Evolutionary conservation across 2,797 vertebrate species (phyloP).

Genomic region (Rhabdophis nuchalis): DNA sequence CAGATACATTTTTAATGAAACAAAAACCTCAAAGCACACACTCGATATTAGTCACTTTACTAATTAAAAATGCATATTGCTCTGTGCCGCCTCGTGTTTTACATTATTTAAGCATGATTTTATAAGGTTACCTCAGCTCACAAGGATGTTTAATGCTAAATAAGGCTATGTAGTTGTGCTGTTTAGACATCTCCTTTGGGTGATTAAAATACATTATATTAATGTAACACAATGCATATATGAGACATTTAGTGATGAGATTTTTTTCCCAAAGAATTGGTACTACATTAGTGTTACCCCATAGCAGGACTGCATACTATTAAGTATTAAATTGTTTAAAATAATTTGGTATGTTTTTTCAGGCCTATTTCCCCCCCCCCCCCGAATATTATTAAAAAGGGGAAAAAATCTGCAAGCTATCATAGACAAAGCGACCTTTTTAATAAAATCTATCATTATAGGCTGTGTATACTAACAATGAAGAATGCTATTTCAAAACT

Average conservation of each 20-base stretch:
- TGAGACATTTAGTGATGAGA: slow-evolving; percentile 79
- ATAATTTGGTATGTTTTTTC: slow-evolving; percentile 73
- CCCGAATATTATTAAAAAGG: slow-evolving; percentile 60
- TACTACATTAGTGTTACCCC: slow-evolving; percentile 64
- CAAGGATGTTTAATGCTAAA: slow-evolving; percentile 98
- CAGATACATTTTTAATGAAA: slow-evolving; percentile 98
- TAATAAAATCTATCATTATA: slow-evolving; percentile 72
- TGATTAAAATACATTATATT: slow-evolving; percentile 90
- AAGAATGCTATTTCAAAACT: slow-evolving; percentile 82
- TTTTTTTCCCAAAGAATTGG: slow-evolving; percentile 69
- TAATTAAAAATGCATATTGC: slow-evolving; percentile 99
- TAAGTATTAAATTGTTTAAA: slow-evolving; percentile 75
- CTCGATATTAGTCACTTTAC: slow-evolving; percentile 99
- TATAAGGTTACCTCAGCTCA: slow-evolving; percentile 93
- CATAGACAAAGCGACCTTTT: slow-evolving; percentile 70
- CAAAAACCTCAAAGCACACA: slow-evolving; percentile 99
- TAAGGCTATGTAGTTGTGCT: slow-evolving; percentile 87
- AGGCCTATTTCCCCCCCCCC: slow-evolving; percentile 49
- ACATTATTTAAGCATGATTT: slow-evolving; percentile 96
- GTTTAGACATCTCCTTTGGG: slow-evolving; percentile 87
- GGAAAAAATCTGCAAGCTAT: slow-evolving; percentile 71
- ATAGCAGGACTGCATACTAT: slow-evolving; percentile 69
- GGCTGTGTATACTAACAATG: slow-evolving; percentile 79
- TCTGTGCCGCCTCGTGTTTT: slow-evolving; percentile 87
- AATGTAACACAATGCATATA: slow-evolving; percentile 85